Evolutionary conservation across 1,140 invertebrate genomes (phyloP), one percentile per base, ranked within the genome.

Genomic region (Drosophila melanica): DNA sequence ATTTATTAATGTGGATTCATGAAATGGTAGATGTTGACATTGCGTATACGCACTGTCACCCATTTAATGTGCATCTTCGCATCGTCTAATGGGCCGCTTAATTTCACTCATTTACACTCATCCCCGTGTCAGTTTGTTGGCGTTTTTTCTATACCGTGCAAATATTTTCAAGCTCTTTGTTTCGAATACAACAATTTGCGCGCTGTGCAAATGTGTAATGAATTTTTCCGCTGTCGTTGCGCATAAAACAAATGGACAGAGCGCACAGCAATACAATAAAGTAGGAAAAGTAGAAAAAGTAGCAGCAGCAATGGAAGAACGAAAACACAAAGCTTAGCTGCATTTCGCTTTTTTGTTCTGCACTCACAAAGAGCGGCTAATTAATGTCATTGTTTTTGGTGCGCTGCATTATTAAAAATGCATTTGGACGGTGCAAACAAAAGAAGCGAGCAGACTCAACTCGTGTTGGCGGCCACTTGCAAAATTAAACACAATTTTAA

Each of bases 321-420:
- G 45, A 20, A 37, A 35, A 44, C 37, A 68, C 66, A 67, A 65
- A 67, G 70, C 54, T 58, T 68, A 59, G 67, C 75, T 89, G 68
- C 75, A 89, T 72, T 84, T 53, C 63, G 51, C 62, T 77, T 87
- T 87, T 87, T 85, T 87, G 82, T 81, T 75, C 75, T 42, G 55
- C 64, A 72, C 66, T 82, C 64, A 82, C 79, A 76, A 89, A 89
- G 76, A 76, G 72, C 65, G 67, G 75, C 82, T 87, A 87, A 87
- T 87, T 87, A 87, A 87, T 87, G 79, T 89, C 79, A 87, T 87
- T 87, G 82, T 87, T 89, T 70, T 81, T 79, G 67, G 73, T 85
- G 73, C 77, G 81, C 41, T 81, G 81, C 63, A 78, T 78, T 85
- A 87, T 85, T 62, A 81, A 81, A 85, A 85, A 80, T 80, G 81